Percentiles rank a stretch among this genome's conserved stretches.
These are phyloP conservation scores for Lypha dubia DNA, from an alignment of 2,888 invertebrate genomes.

Conservation along the genomic window DNA sequence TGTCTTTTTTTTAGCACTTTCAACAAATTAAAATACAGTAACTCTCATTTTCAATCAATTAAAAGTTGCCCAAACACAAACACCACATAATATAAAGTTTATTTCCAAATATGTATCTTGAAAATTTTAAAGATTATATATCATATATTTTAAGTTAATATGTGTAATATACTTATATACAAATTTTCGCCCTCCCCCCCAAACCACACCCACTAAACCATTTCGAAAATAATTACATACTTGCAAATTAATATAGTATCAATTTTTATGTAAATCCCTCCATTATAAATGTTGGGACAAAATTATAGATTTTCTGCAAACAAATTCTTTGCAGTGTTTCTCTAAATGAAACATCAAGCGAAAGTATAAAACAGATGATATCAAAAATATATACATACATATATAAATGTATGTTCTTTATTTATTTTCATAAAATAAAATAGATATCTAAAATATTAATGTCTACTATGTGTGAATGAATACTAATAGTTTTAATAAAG, in stretches of 20 bases:
- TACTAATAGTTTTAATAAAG: conserved; percentile 52
- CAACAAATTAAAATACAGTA: background rate
- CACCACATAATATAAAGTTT: background rate
- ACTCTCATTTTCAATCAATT: background rate
- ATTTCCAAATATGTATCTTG: conserved; percentile 20
- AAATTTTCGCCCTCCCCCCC: conserved; percentile 7
- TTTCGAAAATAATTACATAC: conserved; percentile 20
- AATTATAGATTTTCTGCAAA: conserved; percentile 17
- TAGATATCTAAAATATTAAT: conserved; percentile 56
- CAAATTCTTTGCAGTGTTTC: conserved; percentile 3
- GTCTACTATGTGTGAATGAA: conserved; percentile 62
- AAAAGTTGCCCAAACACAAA: background rate
- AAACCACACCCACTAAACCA: too few species aligned
- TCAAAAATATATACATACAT: conserved; percentile 9
- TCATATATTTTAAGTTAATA: conserved; percentile 54
- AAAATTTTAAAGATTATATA: conserved; percentile 39
- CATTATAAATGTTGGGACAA: conserved; percentile 9
- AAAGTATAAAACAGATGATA: conserved; percentile 24
- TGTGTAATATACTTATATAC: conserved; percentile 52
- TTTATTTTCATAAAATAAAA: conserved; percentile 61
- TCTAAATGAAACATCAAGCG: conserved; percentile 14
- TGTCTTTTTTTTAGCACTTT: too few species aligned
- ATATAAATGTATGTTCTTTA: conserved; percentile 45
- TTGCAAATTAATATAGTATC: conserved; percentile 12
- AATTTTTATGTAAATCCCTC: conserved; percentile 4